A percentile compares a stretch with the other conserved stretches of the same genome.
Conservation (phyloP, 1,140 invertebrate species). For the Drosophila repletoides region DNA sequence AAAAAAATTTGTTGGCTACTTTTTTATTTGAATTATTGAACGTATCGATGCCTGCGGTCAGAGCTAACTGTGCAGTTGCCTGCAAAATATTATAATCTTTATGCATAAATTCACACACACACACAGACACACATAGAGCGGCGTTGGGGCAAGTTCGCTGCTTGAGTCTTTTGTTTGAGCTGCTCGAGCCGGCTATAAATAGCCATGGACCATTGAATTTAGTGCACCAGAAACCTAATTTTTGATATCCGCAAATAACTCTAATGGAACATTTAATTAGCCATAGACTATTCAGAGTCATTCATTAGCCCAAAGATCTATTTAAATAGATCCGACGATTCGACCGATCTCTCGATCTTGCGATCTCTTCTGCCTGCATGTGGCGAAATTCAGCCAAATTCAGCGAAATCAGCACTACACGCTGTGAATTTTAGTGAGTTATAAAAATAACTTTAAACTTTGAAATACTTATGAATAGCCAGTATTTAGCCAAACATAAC, state of each 20-base stretch:
- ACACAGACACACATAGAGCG: conserved; percentile 13
- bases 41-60: conserved; percentile 64
- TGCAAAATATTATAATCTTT: conserved; percentile 74
- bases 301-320: conserved; percentile 36
- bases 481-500: conserved; percentile 20
- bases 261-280: conserved; percentile 71
- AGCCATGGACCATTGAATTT: conserved; percentile 67
- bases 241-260: conserved; percentile 45
- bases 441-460: conserved; percentile 38
- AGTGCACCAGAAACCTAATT: conserved; percentile 74
- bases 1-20: conserved; percentile 68
- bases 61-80: conserved; percentile 66
- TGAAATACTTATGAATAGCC: conserved; percentile 18
- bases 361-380: conserved; percentile 37
- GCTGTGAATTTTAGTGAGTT: conserved; percentile 47
- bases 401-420: conserved; percentile 1
- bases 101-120: conserved; percentile 76
- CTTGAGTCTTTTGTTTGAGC: conserved; percentile 71
- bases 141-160: conserved; percentile 53
- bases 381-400: conserved; percentile 4
- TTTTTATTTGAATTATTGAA: conserved; percentile 78
- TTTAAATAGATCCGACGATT: neutral
- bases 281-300: conserved; percentile 52
- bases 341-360: neutral
- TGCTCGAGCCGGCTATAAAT: conserved; percentile 57